These are phyloP conservation scores for Bombus balteatus DNA, from an alignment of 1,140 invertebrate genomes.

Conservation along the genomic window DNA sequence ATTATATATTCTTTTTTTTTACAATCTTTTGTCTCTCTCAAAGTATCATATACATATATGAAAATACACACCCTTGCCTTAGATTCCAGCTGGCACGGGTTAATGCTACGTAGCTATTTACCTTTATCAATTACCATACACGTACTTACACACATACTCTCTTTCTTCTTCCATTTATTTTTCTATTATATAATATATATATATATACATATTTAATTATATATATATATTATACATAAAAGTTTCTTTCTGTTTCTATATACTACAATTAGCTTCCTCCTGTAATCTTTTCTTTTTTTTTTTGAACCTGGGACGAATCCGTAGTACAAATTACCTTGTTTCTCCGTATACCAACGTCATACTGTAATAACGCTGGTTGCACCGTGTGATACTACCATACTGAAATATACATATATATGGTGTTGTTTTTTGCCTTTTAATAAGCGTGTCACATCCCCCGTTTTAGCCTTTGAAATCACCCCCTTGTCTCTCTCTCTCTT, in stretches of 20 bases:
- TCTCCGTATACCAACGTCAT: constrained; percentile 45
- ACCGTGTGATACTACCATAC: constrained; percentile 65
- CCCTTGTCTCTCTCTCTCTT: neutral
- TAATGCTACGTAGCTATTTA: constrained; percentile 69
- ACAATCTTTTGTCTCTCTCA: neutral
- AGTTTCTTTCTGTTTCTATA: constrained; percentile 11
- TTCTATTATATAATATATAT: constrained; percentile 17
- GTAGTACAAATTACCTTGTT: constrained; percentile 42
- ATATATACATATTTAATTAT: neutral
- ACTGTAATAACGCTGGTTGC: constrained; percentile 65
- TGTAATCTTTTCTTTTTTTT: neutral
- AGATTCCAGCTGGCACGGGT: constrained; percentile 71
- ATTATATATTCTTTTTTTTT: constrained; percentile 2
- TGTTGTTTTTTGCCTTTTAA: constrained; percentile 56
- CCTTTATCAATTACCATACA: constrained; percentile 57
- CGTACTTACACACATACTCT: constrained; percentile 16
- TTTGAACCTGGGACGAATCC: constrained; percentile 51
- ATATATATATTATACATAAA: neutral
- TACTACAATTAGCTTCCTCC: constrained; percentile 46
- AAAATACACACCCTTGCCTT: constrained; percentile 60
- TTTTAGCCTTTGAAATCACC: neutral
- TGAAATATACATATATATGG: constrained; percentile 48
- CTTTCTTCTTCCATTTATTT: neutral
- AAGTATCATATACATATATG: constrained; percentile 1
- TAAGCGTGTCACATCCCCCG: constrained; percentile 47